These are phyloP conservation scores for Rhagonycha fulva DNA, from an alignment of 2,888 invertebrate genomes.

Conservation along the genomic window DNA sequence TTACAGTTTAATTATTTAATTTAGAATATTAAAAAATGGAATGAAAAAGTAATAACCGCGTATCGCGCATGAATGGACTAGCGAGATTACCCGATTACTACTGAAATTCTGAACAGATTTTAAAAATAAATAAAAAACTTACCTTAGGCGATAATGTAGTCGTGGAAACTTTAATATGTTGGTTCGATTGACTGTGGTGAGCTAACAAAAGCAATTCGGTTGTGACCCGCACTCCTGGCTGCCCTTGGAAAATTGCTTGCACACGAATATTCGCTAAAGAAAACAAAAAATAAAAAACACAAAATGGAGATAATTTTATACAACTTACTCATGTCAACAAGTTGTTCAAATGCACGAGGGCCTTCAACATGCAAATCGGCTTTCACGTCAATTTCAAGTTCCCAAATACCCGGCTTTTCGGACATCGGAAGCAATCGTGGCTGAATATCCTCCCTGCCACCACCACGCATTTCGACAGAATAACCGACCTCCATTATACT, in stretches of 20 bases:
- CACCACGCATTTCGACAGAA: constrained; percentile 63
- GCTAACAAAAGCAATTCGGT: constrained; percentile 74
- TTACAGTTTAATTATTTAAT: too few species aligned
- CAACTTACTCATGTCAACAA: constrained; percentile 43
- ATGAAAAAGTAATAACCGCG: too few species aligned
- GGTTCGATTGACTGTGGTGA: constrained; percentile 81
- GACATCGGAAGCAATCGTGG: constrained; percentile 66
- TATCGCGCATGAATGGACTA: too few species aligned
- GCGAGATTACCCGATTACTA: too few species aligned
- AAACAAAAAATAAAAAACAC: not conserved
- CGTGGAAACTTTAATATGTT: constrained; percentile 84
- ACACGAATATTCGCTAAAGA: constrained; percentile 50
- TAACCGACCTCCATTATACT: constrained; percentile 72
- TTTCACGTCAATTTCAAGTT: constrained; percentile 76
- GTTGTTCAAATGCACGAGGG: constrained; percentile 43
- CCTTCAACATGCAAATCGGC: constrained; percentile 61
- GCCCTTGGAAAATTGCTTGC: constrained; percentile 71
- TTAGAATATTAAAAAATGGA: too few species aligned
- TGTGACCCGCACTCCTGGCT: constrained; percentile 66
- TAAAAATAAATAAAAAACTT: constrained; percentile 32
- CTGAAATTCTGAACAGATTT: too few species aligned
- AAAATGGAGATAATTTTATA: not conserved
- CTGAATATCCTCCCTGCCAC: constrained; percentile 69
- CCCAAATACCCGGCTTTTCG: constrained; percentile 78
- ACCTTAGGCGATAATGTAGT: constrained; percentile 81